Base-by-base conservation (phyloP, 2,113 vertebrate genomes). In the Phylloscopus trochiloides region DNA sequence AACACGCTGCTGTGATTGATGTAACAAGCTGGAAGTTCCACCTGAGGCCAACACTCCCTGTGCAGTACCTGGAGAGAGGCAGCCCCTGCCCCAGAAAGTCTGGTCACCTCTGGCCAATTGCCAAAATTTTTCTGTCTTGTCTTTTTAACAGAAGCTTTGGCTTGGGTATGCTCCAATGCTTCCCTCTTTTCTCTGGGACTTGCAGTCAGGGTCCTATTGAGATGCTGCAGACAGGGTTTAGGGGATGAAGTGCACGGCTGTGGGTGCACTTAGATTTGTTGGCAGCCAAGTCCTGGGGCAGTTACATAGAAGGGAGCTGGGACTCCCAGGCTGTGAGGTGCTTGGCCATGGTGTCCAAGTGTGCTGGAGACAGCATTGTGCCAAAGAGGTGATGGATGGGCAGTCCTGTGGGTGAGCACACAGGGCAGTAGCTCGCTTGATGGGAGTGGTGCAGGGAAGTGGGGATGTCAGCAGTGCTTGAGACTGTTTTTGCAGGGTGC, bases 351-450 rank as follows among this genome's bases (percentile, higher is more conserved):
- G 50, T 48, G 51, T 38, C 36, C 2, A 36, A 11, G 17, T 3
- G 26, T 26, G 54, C 32, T n/a, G 31, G 72, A 57, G 62, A 32
- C 36, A 40, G n/a, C 0, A 0, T 3, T 31, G 42, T 65, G 62
- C 48, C 20, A 16, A 43, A 66, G 55, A 48, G 47, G 26, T 7
- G 48, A 43, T 40, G 34, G 19, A 43, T 40, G 34, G 19, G 40
- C 45, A 80, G 47, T 16, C 16, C 1, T 21, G 28, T 10, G 40
- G 50, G 40, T 21, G 36, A 83, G 59, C 47, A 14, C 55, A 15
- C 14, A 42, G 38, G 42, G 55, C 26, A 45, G 83, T 50, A 58
- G 22, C 47, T 45, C 0, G 0, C 34, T 63, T 11, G 3, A 38
- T 45, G 50, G 70, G 3, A 4, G n/a, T 15, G 7, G 11, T 25